Evolutionary conservation across 1,140 invertebrate genomes (phyloP), one percentile per base, ranked within the genome.

Genomic region (Meteorus sp.): DNA sequence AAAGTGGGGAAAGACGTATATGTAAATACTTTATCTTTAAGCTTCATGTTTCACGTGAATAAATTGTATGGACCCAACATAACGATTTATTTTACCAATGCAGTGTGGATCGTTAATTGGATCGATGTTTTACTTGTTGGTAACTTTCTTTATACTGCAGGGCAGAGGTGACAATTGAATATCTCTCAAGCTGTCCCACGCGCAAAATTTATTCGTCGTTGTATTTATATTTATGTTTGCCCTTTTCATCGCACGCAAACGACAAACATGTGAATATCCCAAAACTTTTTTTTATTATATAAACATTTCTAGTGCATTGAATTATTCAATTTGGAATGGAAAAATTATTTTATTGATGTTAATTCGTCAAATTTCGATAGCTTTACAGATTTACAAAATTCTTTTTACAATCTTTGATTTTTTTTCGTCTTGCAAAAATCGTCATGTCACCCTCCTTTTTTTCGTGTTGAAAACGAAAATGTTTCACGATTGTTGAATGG

Each of bases 91-190:
- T 48, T 27, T 19, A 50, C 35, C 50, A 27, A 11, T 39, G 27
- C 9, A 29, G 27, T 17, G 25, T 31, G 55, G 47, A 23, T 44
- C 35, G 59, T 61, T 61, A 61, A 61, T 61, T 61, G 59, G 59
- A 61, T 56, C 59, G 53, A 52, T 61, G 59, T 56, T 54, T 61
- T 33, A 22, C 44, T n/a, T n/a, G n/a, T n/a, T n/a, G 11, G 15
- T 11, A 11, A 29, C 59, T 67, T 61, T 60, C 55, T 56, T 61
- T 39, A 33, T 56, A 35, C 13, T 13, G 20, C 11, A 3, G 31
- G n/a, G n/a, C 11, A 44, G 17, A 53, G 62, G 52, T 63, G 57
- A 67, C 68, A 56, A 68, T 69, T 54, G 62, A 59, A 64, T 67
- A 59, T 48, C 9, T 64, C 58, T 52, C 62, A 61, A n/a, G 45